phyloP scores from a whole-genome alignment of 1,140 invertebrate species.

The Aphis gossypii region DNA sequence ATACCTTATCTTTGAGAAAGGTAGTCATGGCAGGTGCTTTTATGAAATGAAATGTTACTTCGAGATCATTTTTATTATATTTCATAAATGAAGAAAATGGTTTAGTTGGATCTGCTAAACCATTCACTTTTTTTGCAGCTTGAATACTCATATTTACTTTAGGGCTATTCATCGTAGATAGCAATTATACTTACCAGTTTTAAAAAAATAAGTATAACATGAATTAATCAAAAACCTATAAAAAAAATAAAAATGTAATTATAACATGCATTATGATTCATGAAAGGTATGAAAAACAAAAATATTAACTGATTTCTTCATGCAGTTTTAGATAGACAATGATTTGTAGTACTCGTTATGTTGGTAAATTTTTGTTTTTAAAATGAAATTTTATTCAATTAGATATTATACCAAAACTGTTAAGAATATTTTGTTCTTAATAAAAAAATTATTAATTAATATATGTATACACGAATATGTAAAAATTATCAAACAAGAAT shows the following conservation, averaged over 20 bases:
- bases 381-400: too few relatives aligned
- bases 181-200: not conserved
- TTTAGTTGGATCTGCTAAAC: constrained; percentile 15
- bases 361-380: not conserved
- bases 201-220: not conserved
- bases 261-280: not conserved
- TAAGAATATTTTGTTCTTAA: too few relatives aligned
- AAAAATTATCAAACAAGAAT: too few relatives aligned
- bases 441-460: too few relatives aligned
- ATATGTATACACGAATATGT: too few relatives aligned
- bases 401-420: too few relatives aligned
- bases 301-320: not conserved
- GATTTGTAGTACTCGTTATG: not conserved
- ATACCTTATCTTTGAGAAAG: constrained; percentile 65
- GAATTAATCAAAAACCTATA: not conserved
- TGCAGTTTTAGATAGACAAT: not conserved
- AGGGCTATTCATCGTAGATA: not conserved
- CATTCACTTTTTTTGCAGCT: not conserved
- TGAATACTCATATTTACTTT: constrained; percentile 29
- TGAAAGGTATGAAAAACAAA: not conserved
- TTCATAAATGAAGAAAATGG: constrained; percentile 34
- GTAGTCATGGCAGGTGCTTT: constrained; percentile 29
- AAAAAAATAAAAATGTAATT: not conserved
- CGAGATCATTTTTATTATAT: constrained; percentile 40
- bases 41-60: not conserved